Evolutionary conservation across 2,797 vertebrate species (phyloP).

Genomic region (Adelosebastes latens): DNA sequence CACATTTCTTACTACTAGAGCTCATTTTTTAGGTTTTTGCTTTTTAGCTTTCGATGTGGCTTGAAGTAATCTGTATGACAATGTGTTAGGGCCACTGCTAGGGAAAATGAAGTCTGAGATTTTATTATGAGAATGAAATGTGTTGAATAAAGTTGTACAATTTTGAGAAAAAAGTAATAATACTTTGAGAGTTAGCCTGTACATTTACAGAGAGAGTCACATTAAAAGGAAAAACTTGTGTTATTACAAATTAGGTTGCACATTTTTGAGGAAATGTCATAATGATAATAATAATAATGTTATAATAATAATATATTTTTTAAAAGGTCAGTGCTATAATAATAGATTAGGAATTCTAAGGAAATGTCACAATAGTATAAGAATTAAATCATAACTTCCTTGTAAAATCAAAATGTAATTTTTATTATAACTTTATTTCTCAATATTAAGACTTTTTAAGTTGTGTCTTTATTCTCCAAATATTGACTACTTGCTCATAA

Average conservation of each 20-base stretch:
- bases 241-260: background rate
- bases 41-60: conserved; percentile 47
- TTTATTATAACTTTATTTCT: background rate
- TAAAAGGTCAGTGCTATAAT: background rate
- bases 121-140: background rate
- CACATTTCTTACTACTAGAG: conserved; percentile 32
- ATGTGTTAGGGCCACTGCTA: background rate
- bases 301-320: background rate
- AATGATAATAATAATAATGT: too few species aligned
- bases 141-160: background rate
- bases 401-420: too few species aligned
- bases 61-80: conserved; percentile 19
- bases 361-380: background rate
- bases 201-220: background rate
- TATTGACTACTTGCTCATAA: background rate
- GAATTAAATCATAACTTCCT: background rate
- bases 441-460: background rate
- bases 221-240: background rate
- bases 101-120: background rate
- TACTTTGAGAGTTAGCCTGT: background rate
- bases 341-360: background rate
- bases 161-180: background rate
- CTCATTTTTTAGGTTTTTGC: conserved; percentile 12
- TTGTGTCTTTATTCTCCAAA: background rate
- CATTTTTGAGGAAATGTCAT: background rate